Evolutionary conservation across 2,888 invertebrate species (phyloP).

Genomic region (Daptonema setosum): DNA sequence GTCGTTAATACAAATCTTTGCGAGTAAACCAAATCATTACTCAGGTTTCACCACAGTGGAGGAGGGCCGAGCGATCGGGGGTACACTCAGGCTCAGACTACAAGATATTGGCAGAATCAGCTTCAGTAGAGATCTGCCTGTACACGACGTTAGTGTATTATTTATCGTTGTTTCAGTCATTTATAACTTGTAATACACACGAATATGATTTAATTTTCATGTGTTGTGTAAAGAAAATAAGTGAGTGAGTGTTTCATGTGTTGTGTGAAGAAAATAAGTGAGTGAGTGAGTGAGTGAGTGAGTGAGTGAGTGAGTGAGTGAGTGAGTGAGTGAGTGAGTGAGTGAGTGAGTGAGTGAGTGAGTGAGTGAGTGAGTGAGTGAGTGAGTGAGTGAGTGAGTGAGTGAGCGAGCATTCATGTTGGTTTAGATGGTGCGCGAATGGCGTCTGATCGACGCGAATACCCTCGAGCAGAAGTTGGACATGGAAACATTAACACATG

Average conservation of each 20-base stretch:
- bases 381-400: too few relatives aligned
- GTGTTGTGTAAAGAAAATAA: neutral
- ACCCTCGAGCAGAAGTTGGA: slow-evolving; percentile 21
- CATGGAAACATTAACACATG: slow-evolving; percentile 26
- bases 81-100: slow-evolving; percentile 17
- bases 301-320: too few relatives aligned
- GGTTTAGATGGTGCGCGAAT: slow-evolving; percentile 24
- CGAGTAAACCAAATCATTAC: too few relatives aligned
- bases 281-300: too few relatives aligned
- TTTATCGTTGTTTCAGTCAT: neutral
- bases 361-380: too few relatives aligned
- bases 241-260: neutral
- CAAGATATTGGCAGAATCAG: slow-evolving; percentile 25
- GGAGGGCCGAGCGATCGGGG: slow-evolving; percentile 19
- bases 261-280: too few relatives aligned
- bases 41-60: slow-evolving; percentile 24
- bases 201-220: neutral
- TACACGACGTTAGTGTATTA: slow-evolving; percentile 20
- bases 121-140: slow-evolving; percentile 26
- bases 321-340: too few relatives aligned
- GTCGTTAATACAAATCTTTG: too few relatives aligned
- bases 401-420: too few relatives aligned
- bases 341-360: too few relatives aligned
- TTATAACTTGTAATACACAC: too few relatives aligned
- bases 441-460: slow-evolving; percentile 19